Conservation (phyloP, 2,888 invertebrate species). For the Tanypteryx hageni region DNA sequence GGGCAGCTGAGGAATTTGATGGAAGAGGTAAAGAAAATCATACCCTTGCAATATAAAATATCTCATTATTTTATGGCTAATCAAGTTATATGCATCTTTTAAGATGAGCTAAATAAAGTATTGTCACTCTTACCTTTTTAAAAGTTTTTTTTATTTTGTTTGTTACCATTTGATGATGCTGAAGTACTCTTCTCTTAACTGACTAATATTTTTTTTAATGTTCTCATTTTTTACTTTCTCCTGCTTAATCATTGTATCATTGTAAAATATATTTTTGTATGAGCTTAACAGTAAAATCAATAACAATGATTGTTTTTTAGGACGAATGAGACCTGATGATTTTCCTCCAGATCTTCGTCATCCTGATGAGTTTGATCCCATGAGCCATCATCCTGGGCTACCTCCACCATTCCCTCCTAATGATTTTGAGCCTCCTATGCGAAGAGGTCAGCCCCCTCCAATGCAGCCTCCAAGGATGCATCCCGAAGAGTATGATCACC, state of each 20-base stretch:
- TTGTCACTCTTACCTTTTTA: too few relatives aligned
- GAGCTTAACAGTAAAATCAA: too few relatives aligned
- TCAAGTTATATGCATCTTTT: not conserved
- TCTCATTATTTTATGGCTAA: not conserved
- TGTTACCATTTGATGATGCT: too few relatives aligned
- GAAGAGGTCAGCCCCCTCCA: constrained; percentile 53
- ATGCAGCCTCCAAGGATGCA: constrained; percentile 45
- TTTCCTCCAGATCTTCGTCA: constrained; percentile 67
- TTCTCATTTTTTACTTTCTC: too few relatives aligned
- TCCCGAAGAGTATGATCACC: constrained; percentile 40
- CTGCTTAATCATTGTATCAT: too few relatives aligned
- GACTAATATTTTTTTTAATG: too few relatives aligned
- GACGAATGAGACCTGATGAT: constrained; percentile 66
- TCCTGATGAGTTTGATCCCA: constrained; percentile 66
- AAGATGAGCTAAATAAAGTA: too few relatives aligned
- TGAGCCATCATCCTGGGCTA: constrained; percentile 49
- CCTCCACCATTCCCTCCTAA: constrained; percentile 57
- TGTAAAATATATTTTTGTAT: too few relatives aligned
- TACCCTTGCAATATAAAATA: not conserved
- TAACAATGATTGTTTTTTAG: not conserved
- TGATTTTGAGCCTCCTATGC: constrained; percentile 53
- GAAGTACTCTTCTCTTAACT: too few relatives aligned
- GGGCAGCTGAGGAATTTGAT: constrained; percentile 49
- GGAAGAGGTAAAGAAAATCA: constrained; percentile 49
- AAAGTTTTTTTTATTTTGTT: too few relatives aligned